A percentile compares a stretch with the other conserved stretches of the same genome.
Evolutionary conservation across 2,797 vertebrate species (phyloP).

Genomic region (Phalloptychus januarius): DNA sequence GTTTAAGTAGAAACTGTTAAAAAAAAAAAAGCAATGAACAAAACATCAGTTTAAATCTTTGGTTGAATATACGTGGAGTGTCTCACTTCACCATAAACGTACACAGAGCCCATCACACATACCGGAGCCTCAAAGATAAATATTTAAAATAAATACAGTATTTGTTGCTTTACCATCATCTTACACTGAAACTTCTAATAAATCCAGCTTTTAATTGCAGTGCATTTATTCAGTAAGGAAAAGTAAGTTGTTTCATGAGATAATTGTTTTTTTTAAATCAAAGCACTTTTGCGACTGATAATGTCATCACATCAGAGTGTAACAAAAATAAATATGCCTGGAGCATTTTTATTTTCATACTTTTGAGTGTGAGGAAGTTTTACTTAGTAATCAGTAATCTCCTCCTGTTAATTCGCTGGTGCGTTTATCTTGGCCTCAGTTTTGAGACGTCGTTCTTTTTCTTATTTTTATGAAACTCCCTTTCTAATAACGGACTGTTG

Average conservation of each 20-base stretch:
- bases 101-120: not conserved
- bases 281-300: too few relatives aligned
- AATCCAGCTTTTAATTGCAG: not conserved
- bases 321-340: not conserved
- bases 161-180: not conserved
- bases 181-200: not conserved
- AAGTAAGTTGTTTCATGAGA: too few relatives aligned
- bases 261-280: too few relatives aligned
- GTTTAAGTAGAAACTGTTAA: not conserved
- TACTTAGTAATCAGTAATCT: not conserved
- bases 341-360: not conserved
- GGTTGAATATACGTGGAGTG: not conserved
- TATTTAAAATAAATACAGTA: not conserved
- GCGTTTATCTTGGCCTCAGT: not conserved
- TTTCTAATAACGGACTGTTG: not conserved
- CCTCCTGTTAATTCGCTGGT: not conserved
- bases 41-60: not conserved
- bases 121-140: not conserved
- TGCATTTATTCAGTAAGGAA: not conserved
- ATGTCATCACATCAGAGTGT: too few relatives aligned
- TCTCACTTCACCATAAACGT: not conserved
- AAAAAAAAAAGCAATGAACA: not conserved
- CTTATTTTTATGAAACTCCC: not conserved
- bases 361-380: not conserved
- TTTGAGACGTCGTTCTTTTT: not conserved